phyloP scores from a whole-genome alignment of 2,797 vertebrate species.

The Alca torda region DNA sequence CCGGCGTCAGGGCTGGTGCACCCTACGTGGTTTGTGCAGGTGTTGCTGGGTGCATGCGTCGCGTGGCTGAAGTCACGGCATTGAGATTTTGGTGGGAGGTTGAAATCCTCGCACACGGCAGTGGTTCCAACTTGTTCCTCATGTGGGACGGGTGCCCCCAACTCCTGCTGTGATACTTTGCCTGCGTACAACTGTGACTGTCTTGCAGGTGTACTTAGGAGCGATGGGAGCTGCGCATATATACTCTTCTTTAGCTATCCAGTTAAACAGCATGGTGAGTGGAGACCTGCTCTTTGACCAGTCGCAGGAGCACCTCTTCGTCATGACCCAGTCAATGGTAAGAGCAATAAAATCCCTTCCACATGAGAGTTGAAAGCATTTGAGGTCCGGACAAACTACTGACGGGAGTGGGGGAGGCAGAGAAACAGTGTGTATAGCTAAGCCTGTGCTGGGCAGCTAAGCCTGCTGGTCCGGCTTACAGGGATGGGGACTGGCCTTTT shows the following conservation, averaged over 20 bases:
- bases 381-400: neutral
- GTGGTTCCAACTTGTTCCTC: neutral
- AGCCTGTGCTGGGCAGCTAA: neutral
- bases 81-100: neutral
- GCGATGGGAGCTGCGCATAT: slow-evolving; percentile 81
- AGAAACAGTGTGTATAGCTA: neutral
- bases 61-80: neutral
- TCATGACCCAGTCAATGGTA: slow-evolving; percentile 92
- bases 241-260: slow-evolving; percentile 83
- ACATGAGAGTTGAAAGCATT: neutral
- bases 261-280: slow-evolving; percentile 84
- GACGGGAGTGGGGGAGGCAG: neutral
- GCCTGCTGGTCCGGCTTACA: neutral
- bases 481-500: neutral
- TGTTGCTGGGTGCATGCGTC: neutral
- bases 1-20: neutral
- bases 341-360: slow-evolving; percentile 38
- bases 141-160: accelerated
- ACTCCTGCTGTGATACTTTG: neutral
- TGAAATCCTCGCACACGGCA: neutral
- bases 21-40: accelerated
- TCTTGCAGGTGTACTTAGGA: slow-evolving; percentile 87
- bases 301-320: slow-evolving; percentile 87
- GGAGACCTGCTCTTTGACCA: slow-evolving; percentile 91
- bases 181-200: neutral